Conservation (phyloP, 2,797 vertebrate species). For the Perodicticus potto region DNA sequence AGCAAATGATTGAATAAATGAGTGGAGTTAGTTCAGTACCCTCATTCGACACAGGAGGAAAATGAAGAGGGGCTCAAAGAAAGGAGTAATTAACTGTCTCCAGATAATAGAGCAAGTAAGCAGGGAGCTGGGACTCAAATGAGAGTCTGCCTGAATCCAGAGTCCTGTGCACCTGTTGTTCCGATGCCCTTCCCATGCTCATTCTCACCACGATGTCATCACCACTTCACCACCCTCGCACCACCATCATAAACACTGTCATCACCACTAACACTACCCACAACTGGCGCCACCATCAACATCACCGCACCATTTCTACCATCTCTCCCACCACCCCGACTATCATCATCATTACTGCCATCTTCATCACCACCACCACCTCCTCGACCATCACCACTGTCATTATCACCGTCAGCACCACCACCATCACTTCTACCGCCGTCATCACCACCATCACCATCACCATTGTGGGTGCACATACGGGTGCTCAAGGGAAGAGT, state of each 20-base stretch:
- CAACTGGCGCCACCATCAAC: too few relatives aligned
- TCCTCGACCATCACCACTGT: background rate
- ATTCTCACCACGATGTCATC: background rate
- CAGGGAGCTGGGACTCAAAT: background rate
- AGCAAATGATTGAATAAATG: background rate
- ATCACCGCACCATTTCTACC: background rate
- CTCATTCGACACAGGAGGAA: background rate
- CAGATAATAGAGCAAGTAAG: background rate
- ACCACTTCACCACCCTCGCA: background rate
- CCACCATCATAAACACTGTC: too few relatives aligned
- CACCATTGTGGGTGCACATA: background rate
- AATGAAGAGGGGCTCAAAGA: background rate
- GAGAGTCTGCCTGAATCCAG: background rate
- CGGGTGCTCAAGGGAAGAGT: too few relatives aligned
- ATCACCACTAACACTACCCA: background rate
- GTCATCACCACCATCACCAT: too few relatives aligned
- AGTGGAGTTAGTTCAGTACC: background rate
- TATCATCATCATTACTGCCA: too few relatives aligned
- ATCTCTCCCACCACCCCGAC: too few relatives aligned
- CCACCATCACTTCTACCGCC: background rate
- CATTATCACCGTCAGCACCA: background rate
- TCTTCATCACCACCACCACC: background rate
- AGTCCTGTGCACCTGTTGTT: background rate
- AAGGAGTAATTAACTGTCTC: background rate
- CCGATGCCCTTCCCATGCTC: background rate